Percentiles rank a stretch among this genome's conserved stretches.
Evolutionary conservation across 2,888 invertebrate genomes (phyloP).

Genomic region (Argynnis bischoffii): DNA sequence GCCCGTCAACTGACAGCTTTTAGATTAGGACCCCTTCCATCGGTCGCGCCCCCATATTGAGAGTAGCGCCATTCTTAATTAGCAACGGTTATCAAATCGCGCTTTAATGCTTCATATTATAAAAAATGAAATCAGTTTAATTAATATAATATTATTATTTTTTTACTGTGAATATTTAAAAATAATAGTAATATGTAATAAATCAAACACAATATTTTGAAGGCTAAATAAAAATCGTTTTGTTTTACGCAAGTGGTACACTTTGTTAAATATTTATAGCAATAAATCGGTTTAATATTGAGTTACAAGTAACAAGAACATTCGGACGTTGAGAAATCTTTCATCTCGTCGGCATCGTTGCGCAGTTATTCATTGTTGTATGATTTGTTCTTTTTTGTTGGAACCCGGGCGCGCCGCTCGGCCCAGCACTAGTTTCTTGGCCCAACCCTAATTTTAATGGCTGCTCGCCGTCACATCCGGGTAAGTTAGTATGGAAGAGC

Average conservation of each 20-base stretch:
- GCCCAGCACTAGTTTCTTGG: constrained; percentile 77
- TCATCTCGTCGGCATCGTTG: constrained; percentile 74
- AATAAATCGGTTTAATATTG: constrained; percentile 65
- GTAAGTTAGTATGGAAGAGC: constrained; percentile 65
- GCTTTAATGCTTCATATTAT: constrained; percentile 64
- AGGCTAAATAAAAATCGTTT: constrained; percentile 16
- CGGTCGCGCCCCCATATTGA: constrained; percentile 69
- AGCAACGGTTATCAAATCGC: constrained; percentile 80
- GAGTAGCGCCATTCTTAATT: constrained; percentile 73
- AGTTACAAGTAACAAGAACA: constrained; percentile 73
- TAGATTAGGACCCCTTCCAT: constrained; percentile 70
- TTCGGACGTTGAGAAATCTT: constrained; percentile 75
- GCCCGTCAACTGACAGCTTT: constrained; percentile 77
- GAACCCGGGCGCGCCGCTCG: constrained; percentile 64
- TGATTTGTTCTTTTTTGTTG: constrained; percentile 62
- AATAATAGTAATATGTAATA: no score
- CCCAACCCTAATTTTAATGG: constrained; percentile 83
- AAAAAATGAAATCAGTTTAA: constrained; percentile 30
- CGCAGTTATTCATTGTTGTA: constrained; percentile 69
- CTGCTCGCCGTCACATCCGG: constrained; percentile 77
- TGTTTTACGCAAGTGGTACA: constrained; percentile 21
- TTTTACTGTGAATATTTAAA: no score
- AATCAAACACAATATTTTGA: not conserved
- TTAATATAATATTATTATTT: no score
- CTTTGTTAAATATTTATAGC: constrained; percentile 34